These are phyloP conservation scores for Microplitis demolitor DNA, from an alignment of 1,140 invertebrate genomes.

Conservation along the genomic window DNA sequence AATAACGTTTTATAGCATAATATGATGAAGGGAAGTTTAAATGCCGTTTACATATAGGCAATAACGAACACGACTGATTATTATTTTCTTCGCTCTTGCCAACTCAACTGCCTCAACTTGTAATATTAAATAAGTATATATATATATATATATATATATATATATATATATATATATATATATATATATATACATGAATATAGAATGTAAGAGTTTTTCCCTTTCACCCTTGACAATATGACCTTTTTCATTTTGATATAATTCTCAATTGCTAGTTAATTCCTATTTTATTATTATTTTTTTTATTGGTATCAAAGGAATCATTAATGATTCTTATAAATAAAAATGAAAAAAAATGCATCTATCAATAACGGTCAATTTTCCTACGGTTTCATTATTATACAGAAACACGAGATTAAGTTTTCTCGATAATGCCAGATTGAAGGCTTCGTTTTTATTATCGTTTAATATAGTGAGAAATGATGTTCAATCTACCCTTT, in stretches of 20 bases:
- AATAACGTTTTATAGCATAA: background rate
- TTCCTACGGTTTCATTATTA: background rate
- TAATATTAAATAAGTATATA: slow-evolving; percentile 47
- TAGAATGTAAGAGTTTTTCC: slow-evolving; percentile 11
- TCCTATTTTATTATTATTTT: background rate
- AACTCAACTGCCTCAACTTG: slow-evolving; percentile 60
- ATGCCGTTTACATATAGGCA: slow-evolving; percentile 20
- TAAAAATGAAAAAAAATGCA: background rate
- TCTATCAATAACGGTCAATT: slow-evolving; percentile 11
- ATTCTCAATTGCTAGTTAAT: background rate
- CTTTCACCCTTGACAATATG: background rate
- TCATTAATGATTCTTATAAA: slow-evolving; percentile 3
- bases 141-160: slow-evolving; percentile 35
- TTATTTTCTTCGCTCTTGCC: slow-evolving; percentile 48
- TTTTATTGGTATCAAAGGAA: background rate
- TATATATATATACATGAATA: too few relatives aligned
- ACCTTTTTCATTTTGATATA: background rate
- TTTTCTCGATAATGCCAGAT: slow-evolving; percentile 14
- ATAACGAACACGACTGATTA: slow-evolving; percentile 33
- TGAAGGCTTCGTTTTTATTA: background rate
- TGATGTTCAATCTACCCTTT: slow-evolving; percentile 10
- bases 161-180: slow-evolving; percentile 34
- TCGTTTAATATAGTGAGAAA: slow-evolving; percentile 3
- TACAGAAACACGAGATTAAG: background rate
- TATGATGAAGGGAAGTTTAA: background rate